Conservation (phyloP, 2,888 invertebrate species). For the Lochmaea crataegi region DNA sequence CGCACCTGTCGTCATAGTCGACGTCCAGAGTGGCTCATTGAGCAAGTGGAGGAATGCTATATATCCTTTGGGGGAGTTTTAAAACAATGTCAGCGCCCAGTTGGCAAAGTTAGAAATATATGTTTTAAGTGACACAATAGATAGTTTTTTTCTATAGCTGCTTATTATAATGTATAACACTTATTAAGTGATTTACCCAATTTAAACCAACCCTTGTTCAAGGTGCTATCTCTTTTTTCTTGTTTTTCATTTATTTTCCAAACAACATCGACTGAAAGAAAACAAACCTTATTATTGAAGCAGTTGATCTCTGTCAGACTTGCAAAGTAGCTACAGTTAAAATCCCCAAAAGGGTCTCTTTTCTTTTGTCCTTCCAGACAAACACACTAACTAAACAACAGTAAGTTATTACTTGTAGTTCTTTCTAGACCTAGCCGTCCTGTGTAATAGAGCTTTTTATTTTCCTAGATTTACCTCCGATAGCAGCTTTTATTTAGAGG, state of each 20-base stretch:
- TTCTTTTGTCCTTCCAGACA: slow-evolving; percentile 39
- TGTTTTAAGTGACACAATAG: no score
- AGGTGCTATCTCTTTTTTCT: background rate
- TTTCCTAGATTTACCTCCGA: slow-evolving; percentile 31
- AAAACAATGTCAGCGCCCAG: no score
- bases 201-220: background rate
- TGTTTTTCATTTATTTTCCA: background rate
- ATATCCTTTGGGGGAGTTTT: no score
- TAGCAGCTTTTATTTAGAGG: slow-evolving; percentile 24
- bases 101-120: no score
- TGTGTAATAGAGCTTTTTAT: slow-evolving; percentile 33
- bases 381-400: slow-evolving; percentile 45
- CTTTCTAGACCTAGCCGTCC: slow-evolving; percentile 36
- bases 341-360: slow-evolving; percentile 45
- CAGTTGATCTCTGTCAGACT: slow-evolving; percentile 29
- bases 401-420: slow-evolving; percentile 46
- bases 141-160: no score
- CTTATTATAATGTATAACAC: no score
- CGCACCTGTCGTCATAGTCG: no score
- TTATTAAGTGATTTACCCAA: background rate
- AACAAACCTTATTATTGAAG: slow-evolving; percentile 24
- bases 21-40: no score
- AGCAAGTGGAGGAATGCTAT: no score
- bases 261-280: background rate
- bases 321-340: slow-evolving; percentile 38